Evolutionary conservation across 2,113 vertebrate species (phyloP), one percentile per base, ranked within the genome.

Genomic region (Ancistrus triradiatus): DNA sequence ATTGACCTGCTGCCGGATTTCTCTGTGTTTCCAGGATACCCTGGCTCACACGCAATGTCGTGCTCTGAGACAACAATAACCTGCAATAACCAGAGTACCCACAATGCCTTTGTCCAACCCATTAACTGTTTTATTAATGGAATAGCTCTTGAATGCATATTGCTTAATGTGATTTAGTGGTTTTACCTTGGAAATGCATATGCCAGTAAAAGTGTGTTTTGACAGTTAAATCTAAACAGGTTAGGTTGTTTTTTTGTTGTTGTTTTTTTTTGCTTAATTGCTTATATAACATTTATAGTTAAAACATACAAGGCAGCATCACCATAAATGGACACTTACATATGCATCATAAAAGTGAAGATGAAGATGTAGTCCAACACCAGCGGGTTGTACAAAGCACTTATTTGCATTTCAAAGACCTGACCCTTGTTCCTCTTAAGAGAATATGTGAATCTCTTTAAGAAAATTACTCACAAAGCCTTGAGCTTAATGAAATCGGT

Each of bases 401-500:
- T 6, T 38, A 74, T 76, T 67, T 66, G 19, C 69, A 76, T 73
- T 66, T 76, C 57, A 80, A 78, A 73, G 51, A 9, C 11, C 21
- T 46, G 2, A 13, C 1, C 19, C 24, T 48, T 53, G 42, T 42
- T 27, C 33, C 48, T 58, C 28, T 57, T 27, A 60, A 65, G 63
- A 57, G 28, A 73, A 57, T 37, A 72, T 43, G 3, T 59, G 53
- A 18, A 55, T 66, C 55, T 53, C 42, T 69, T n/a, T 58, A 71
- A 58, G 47, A 63, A 21, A 44, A 17, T 15, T 33, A 11, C 25
- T 19, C 40, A 57, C 42, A 55, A 37, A 22, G 15, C 57, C 56
- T 35, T 15, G 2, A 33, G 46, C 27, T 19, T 27, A 14, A 49
- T 24, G 24, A 9, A n/a, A n/a, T n/a, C n/a, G n/a, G n/a, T n/a